phyloP scores from a whole-genome alignment of 2,888 invertebrate genomes.

The Diadegma fenestrale region DNA sequence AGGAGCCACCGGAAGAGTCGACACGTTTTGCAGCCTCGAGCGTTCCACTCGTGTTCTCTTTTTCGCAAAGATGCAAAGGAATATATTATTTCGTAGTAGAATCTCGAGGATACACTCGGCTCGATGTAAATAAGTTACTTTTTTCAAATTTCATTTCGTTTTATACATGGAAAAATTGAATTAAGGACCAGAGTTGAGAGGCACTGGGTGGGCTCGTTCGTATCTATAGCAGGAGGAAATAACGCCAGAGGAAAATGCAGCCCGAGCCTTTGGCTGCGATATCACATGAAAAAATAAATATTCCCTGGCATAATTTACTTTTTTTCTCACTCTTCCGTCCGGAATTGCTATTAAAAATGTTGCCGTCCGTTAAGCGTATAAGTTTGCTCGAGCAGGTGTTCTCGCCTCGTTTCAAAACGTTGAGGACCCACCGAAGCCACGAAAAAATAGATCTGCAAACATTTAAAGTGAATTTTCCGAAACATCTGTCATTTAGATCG shows the following conservation, averaged over 20 bases:
- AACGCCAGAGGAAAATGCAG: conserved; percentile 74
- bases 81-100: conserved; percentile 32
- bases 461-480: too few species aligned
- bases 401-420: conserved; percentile 15
- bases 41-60: conserved; percentile 4
- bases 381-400: conserved; percentile 65
- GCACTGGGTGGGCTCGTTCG: conserved; percentile 67
- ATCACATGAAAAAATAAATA: conserved; percentile 27
- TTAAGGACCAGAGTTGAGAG: conserved; percentile 49
- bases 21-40: conserved; percentile 6
- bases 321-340: conserved; percentile 2
- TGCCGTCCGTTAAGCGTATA: conserved; percentile 53
- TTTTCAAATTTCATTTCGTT: neutral
- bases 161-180: conserved; percentile 9
- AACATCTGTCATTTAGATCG: too few species aligned
- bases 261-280: conserved; percentile 43
- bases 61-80: neutral
- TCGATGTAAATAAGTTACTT: conserved; percentile 8
- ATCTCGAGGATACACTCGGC: neutral
- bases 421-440: conserved; percentile 43
- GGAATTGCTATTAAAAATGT: conserved; percentile 46
- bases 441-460: too few species aligned
- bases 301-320: conserved; percentile 45
- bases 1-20: conserved; percentile 14
- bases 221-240: conserved; percentile 76